A percentile compares a stretch with the other conserved stretches of the same genome.
phyloP scores from a whole-genome alignment of 2,888 invertebrate species.

The Syritta pipiens region DNA sequence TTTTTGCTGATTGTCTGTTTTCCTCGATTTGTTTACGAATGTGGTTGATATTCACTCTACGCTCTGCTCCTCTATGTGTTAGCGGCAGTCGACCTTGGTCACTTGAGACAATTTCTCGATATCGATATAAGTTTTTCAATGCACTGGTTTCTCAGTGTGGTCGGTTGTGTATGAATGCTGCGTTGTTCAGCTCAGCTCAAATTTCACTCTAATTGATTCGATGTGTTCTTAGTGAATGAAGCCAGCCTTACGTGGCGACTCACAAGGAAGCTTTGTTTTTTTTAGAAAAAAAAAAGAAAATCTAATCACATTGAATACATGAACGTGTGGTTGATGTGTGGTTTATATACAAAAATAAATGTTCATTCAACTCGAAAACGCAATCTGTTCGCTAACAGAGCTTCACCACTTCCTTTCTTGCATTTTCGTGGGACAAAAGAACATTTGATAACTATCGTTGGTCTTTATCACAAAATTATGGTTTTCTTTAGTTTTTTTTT shows the following conservation, averaged over 20 bases:
- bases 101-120: conserved; percentile 1
- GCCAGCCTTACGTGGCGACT: conserved; percentile 12
- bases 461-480: not conserved
- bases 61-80: too few species aligned
- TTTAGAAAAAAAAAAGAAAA: too few species aligned
- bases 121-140: not conserved
- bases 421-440: conserved; percentile 13
- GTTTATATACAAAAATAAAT: conserved; percentile 30
- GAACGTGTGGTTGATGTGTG: conserved; percentile 56
- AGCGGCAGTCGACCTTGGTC: conserved; percentile 46
- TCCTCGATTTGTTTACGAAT: not conserved
- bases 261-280: conserved; percentile 34
- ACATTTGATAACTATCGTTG: conserved; percentile 14
- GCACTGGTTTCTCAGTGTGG: conserved; percentile 3
- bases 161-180: conserved; percentile 1
- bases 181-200: not conserved
- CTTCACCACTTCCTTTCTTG: conserved; percentile 37
- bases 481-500: not conserved
- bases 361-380: conserved; percentile 10
- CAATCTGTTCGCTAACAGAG: not conserved
- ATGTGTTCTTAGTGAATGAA: conserved; percentile 40
- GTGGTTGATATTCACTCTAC: conserved; percentile 8
- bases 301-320: not conserved
- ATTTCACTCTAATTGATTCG: conserved; percentile 39
- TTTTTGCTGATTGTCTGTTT: conserved; percentile 7